Evolutionary conservation across 2,113 vertebrate species (phyloP).

Genomic region (Ictalurus furcatus): DNA sequence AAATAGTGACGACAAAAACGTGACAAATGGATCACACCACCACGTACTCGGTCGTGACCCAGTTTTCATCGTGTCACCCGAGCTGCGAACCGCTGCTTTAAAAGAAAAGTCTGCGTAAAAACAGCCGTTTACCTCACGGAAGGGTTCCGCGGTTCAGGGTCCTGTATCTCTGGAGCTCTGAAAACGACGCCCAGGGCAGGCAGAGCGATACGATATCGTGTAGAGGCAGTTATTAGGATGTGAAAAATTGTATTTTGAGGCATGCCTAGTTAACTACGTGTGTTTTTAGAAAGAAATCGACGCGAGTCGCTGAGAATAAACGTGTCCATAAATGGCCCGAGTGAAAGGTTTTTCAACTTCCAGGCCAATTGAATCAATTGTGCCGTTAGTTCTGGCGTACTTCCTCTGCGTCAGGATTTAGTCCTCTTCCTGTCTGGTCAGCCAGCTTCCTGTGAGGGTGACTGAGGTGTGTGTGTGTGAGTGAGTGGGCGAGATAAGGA

Average conservation of each 20-base stretch:
- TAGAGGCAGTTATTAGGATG: background rate
- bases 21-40: background rate
- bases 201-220: background rate
- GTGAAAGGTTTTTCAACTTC: background rate
- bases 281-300: background rate
- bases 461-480: constrained; percentile 41
- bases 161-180: background rate
- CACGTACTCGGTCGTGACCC: background rate
- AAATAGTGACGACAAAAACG: background rate
- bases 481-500: constrained; percentile 48
- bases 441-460: constrained; percentile 32
- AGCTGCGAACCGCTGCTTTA: background rate
- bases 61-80: background rate
- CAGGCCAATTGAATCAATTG: constrained; percentile 33
- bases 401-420: constrained; percentile 38
- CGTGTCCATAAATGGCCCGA: background rate
- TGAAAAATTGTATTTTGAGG: background rate
- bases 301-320: background rate
- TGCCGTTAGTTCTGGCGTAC: constrained; percentile 6
- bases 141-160: background rate
- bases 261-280: background rate
- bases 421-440: constrained; percentile 43
- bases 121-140: background rate
- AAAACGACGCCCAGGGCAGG: background rate
- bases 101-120: background rate